Evolutionary conservation across 2,113 vertebrate species (phyloP), one percentile per base, ranked within the genome.

Genomic region (Cyanocitta stelleri): DNA sequence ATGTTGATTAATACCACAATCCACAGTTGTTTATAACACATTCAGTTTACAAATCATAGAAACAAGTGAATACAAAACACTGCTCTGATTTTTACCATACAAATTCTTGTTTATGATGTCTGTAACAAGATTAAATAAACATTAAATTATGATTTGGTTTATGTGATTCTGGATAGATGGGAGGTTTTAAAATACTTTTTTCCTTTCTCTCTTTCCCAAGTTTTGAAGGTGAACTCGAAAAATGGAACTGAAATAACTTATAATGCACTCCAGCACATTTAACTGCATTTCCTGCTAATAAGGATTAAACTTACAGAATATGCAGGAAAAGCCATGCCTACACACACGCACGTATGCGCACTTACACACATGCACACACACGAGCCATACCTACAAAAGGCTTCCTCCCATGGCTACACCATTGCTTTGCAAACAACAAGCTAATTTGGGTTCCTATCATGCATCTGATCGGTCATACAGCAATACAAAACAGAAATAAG

Each of bases 401-500:
- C 98, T 98, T 98, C 98, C 98, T 99, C 98, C 98, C 95, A 96
- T 98, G 98, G 98, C 97, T 98, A 98, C 98, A 97, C 95, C 97
- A 97, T 95, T 98, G 99, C 98, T 99, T 98, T 98, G 98, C 98
- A 99, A 99, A 99, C 99, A 99, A 99, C 99, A 99, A 99, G 98
- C 99, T 99, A 99, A 99, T 99, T 99, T 99, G 98, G 97, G 99
- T 99, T 99, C 99, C 99, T 99, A 99, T 99, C 99, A 99, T 99
- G 99, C 99, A 99, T 99, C 99, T 98, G 99, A 99, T 99, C 99
- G 99, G 99, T 99, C 99, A 99, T 99, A 99, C 99, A 99, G 99
- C 99, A 99, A 99, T 99, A 99, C 98, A 99, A 99, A 99, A 99
- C 98, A 99, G 99, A 99, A 99, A 99, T 99, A 99, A 99, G 99